These are phyloP conservation scores for Calycopis cecrops DNA, from an alignment of 1,140 invertebrate species.

Conservation along the genomic window DNA sequence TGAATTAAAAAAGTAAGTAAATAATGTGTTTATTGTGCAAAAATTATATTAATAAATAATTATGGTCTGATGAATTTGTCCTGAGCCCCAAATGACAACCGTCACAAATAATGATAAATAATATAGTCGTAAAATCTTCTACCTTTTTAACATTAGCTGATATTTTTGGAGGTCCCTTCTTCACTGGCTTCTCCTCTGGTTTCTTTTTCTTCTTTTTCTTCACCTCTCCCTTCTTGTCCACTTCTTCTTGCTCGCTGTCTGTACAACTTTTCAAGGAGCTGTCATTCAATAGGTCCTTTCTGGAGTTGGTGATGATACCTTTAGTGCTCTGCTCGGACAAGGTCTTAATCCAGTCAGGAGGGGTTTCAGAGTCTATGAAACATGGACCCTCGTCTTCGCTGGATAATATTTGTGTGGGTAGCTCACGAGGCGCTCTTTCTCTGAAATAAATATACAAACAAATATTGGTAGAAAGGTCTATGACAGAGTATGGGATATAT, in stretches of 20 bases:
- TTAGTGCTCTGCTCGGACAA: constrained; percentile 54
- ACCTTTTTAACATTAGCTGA: constrained; percentile 53
- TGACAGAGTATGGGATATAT: too few species aligned
- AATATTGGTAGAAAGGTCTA: too few species aligned
- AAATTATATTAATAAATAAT: too few species aligned
- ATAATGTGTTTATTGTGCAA: too few species aligned
- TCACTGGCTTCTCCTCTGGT: constrained; percentile 34
- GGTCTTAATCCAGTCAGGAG: constrained; percentile 54
- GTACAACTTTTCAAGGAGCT: constrained; percentile 32
- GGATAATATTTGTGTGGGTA: constrained; percentile 55
- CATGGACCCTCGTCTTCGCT: constrained; percentile 70
- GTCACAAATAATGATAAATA: too few species aligned
- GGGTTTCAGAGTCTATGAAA: constrained; percentile 63
- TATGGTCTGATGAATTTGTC: too few species aligned
- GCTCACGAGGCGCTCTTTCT: constrained; percentile 50
- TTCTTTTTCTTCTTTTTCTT: constrained; percentile 42
- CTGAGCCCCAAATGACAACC: too few species aligned
- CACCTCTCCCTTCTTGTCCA: constrained; percentile 27
- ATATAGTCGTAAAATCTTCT: too few species aligned
- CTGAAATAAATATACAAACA: constrained; percentile 33
- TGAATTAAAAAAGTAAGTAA: too few species aligned
- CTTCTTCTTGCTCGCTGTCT: constrained; percentile 44
- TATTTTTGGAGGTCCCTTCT: constrained; percentile 45
- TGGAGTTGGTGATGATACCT: constrained; percentile 52
- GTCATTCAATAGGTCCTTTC: constrained; percentile 56